A percentile compares a stretch with the other conserved stretches of the same genome.
These are phyloP conservation scores for Acropora tenuis DNA, from an alignment of 64 coral and sea anemone species.

Conservation along the genomic window DNA sequence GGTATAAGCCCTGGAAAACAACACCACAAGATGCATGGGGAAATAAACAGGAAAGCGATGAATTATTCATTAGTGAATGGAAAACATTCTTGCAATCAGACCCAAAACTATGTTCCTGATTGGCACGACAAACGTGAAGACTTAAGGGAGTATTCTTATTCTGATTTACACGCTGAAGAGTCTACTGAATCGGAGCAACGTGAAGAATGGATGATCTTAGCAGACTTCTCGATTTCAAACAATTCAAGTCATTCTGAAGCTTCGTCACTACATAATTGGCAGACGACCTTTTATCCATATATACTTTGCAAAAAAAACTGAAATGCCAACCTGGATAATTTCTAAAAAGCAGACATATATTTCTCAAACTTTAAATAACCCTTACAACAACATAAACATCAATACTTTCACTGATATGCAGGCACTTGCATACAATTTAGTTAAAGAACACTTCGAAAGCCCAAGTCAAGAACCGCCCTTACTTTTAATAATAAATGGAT, in stretches of 20 bases:
- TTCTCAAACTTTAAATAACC: conserved; percentile 28
- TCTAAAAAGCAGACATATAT: conserved; percentile 58
- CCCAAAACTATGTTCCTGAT: conserved; percentile 75
- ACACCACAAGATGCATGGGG: conserved; percentile 79
- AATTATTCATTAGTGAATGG: conserved; percentile 65
- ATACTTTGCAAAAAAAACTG: conserved; percentile 40
- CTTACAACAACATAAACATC: conserved; percentile 41
- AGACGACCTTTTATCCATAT: conserved; percentile 27
- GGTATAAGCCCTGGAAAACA: conserved; percentile 74
- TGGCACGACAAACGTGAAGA: conserved; percentile 78
- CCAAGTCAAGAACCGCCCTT: conserved; percentile 29
- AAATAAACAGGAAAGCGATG: conserved; percentile 55
- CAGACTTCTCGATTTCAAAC: conserved; percentile 46
- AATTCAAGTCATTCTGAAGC: conserved; percentile 37
- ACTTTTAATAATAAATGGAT: conserved; percentile 73
- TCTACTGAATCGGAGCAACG: conserved; percentile 30
- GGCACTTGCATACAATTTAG: conserved; percentile 68
- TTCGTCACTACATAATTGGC: conserved; percentile 59
- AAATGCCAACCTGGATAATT: conserved; percentile 71
- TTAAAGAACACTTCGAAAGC: conserved; percentile 62
- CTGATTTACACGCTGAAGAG: conserved; percentile 52
- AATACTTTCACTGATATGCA: conserved; percentile 78
- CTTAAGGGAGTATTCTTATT: conserved; percentile 28
- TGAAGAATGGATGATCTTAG: conserved; percentile 86
- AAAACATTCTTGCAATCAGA: conserved; percentile 72